A percentile compares a stretch with the other conserved stretches of the same genome.
Conservation (phyloP, 2,797 vertebrate species). For the Synanceia verrucosa region DNA sequence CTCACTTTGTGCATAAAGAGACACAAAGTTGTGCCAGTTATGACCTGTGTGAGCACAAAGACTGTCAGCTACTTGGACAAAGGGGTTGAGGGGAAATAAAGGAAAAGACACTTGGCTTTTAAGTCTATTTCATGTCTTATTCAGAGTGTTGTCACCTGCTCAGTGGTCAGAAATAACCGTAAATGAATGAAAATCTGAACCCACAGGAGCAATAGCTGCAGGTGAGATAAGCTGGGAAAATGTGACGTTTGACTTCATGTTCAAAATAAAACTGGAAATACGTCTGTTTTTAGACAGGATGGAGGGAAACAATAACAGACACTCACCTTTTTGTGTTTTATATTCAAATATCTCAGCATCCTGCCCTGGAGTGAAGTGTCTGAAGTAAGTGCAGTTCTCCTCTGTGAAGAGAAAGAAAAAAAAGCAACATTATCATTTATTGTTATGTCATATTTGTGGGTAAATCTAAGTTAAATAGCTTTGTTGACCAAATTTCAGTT, state of each 20-base stretch:
- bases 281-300: no score
- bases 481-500: neutral
- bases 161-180: conserved; percentile 9
- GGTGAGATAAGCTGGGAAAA: conserved; percentile 8
- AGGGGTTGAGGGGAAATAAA: neutral
- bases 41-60: neutral
- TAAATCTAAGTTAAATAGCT: no score
- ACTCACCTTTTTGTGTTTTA: conserved; percentile 95
- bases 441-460: neutral
- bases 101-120: neutral
- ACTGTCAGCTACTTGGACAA: neutral
- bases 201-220: conserved; percentile 10
- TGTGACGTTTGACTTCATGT: conserved; percentile 13
- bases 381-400: conserved; percentile 95
- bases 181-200: conserved; percentile 22
- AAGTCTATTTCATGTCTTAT: neutral
- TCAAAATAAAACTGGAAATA: no score
- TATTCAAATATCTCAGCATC: conserved; percentile 93
- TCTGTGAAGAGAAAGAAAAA: conserved; percentile 78
- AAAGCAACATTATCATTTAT: no score
- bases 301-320: neutral
- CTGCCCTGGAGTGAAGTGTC: conserved; percentile 93
- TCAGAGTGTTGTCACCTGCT: conserved; percentile 4
- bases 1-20: neutral
- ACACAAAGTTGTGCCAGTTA: neutral